These are phyloP conservation scores for Aphaenogaster ashmeadi DNA, from an alignment of 1,140 invertebrate genomes.

Conservation along the genomic window DNA sequence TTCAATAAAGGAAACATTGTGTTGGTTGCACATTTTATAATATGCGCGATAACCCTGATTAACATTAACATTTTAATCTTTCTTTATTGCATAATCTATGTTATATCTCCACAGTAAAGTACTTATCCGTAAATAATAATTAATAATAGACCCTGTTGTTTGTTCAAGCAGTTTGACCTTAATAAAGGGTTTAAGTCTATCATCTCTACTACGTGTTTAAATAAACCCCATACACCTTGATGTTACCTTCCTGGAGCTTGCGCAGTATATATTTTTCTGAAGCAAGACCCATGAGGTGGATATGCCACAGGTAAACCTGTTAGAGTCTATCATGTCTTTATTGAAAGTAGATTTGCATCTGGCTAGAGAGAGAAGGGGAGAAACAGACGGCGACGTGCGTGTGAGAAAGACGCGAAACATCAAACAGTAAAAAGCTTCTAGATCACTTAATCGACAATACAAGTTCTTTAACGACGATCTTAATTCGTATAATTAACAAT, in stretches of 20 bases:
- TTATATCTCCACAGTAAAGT: not conserved
- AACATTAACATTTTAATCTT: not conserved
- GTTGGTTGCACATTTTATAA: not conserved
- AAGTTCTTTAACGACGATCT: not conserved
- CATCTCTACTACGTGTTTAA: slow-evolving; percentile 30
- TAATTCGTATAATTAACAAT: slow-evolving; percentile 36
- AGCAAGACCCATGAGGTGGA: slow-evolving; percentile 33
- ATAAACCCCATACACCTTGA: slow-evolving; percentile 36
- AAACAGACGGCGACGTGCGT: not conserved
- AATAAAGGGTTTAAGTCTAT: slow-evolving; percentile 55
- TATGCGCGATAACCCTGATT: not conserved
- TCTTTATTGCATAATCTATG: slow-evolving; percentile 6
- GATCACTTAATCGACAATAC: not conserved
- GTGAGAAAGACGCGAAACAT: slow-evolving; percentile 14
- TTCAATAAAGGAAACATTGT: not conserved
- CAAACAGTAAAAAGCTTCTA: slow-evolving; percentile 6
- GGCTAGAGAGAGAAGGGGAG: not conserved
- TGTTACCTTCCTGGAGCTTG: slow-evolving; percentile 36
- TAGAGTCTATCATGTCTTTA: slow-evolving; percentile 56
- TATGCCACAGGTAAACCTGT: slow-evolving; percentile 45
- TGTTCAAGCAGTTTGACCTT: slow-evolving; percentile 56
- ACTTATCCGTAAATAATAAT: slow-evolving; percentile 39
- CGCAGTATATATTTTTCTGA: slow-evolving; percentile 47
- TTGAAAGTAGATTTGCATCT: slow-evolving; percentile 44
- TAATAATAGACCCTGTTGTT: slow-evolving; percentile 59